Evolutionary conservation across 2,113 vertebrate genomes (phyloP), one percentile per base, ranked within the genome.

Genomic region (Octodon degus): DNA sequence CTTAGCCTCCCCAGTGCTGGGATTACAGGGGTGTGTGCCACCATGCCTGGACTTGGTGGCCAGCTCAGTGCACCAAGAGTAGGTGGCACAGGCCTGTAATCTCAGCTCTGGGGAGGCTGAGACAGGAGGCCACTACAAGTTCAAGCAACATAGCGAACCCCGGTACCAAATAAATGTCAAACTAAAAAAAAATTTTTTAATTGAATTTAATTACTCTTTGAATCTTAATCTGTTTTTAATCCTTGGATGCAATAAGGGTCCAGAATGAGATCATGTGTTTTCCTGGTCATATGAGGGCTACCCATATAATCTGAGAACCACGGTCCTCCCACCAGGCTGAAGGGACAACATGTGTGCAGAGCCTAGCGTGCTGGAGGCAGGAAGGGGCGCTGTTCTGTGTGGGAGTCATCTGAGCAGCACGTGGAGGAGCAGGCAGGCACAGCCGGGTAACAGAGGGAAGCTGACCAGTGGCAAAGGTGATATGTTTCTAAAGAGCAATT

Each of bases 281-380:
- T 25, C 2, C 27, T 62, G 1, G 47, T 32, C 74, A 65, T 37
- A 10, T 20, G 4, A 27, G 58, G 86, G 63, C n/a, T 24, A 34
- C 22, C 1, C 0, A 0, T 14, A 0, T 2, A 11, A 37, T 76
- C 81, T 76, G 81, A 67, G n/a, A 53, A 43, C 22, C n/a, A n/a
- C 53, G 67, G 93, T 25, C 14, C 67, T 11, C 1, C 4, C 19
- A 2, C 43, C 32, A 25, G 72, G n/a, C 58, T 22, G 1, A 4
- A 9, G 72, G 60, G 7, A 40, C n/a, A 9, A 2, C 0, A 1
- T 3, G 55, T 0, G 0, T 1, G 74, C 37, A 37, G 2, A 8
- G 8, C 13, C 22, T 37, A 0, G 34, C 32, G 40, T 27, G 34
- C 58, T 79, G 74, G 6, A 58, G 40, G 37, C 55, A 27, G 43